A percentile compares a stretch with the other conserved stretches of the same genome.
phyloP scores from a whole-genome alignment of 2,888 invertebrate species.

The Scaeva pyrastri region DNA sequence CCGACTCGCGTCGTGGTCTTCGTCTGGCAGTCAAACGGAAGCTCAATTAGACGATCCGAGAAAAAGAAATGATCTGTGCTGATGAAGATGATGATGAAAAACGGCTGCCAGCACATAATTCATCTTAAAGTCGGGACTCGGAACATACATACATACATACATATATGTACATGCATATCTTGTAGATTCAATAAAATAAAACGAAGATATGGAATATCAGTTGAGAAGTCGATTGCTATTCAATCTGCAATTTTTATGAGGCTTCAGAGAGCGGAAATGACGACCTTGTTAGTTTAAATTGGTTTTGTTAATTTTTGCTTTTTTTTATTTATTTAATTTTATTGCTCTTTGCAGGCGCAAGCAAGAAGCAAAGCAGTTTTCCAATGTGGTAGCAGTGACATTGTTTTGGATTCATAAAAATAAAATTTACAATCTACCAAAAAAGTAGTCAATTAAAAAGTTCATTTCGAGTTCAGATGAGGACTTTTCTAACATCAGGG shows the following conservation, averaged over 20 bases:
- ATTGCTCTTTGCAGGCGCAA: background rate
- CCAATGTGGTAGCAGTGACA: background rate
- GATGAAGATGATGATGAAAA: conserved; percentile 41
- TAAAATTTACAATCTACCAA: no score
- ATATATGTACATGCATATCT: no score
- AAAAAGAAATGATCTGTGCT: conserved; percentile 30
- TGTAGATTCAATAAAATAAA: conserved; percentile 64
- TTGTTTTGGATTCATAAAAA: background rate
- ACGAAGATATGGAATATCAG: conserved; percentile 68
- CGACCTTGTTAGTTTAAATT: conserved; percentile 73
- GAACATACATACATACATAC: no score
- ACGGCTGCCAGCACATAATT: conserved; percentile 60
- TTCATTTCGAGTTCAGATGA: no score
- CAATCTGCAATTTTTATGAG: conserved; percentile 5
- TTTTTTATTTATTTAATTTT: background rate
- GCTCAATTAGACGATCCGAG: conserved; percentile 65
- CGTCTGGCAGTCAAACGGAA: conserved; percentile 70
- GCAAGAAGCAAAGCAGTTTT: conserved; percentile 20
- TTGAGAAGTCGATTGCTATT: conserved; percentile 35
- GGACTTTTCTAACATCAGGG: no score
- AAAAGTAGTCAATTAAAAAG: no score
- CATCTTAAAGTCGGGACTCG: conserved; percentile 23
- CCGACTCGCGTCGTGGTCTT: conserved; percentile 33
- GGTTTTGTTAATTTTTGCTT: conserved; percentile 45
- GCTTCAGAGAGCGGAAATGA: conserved; percentile 50